Conservation (phyloP, 2,888 invertebrate species). For the Cephus pulcher region DNA sequence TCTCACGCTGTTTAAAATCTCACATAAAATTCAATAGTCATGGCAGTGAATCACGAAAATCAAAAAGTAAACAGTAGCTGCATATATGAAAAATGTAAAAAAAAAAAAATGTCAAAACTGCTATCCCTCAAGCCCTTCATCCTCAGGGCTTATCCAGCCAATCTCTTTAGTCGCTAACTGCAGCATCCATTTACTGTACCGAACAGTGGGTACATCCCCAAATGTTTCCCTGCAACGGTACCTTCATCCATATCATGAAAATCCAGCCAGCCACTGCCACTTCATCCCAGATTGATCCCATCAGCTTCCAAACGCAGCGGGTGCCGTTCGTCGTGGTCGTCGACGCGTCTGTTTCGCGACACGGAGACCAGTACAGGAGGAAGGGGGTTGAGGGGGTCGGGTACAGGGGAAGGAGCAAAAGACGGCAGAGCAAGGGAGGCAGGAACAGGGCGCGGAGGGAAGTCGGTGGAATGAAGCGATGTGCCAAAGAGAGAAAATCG, state of each 20-base stretch:
- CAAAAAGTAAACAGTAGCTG: neutral
- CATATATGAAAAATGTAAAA: neutral
- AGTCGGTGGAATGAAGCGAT: conserved; percentile 30
- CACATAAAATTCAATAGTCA: neutral
- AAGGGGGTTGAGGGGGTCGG: neutral
- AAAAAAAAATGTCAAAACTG: neutral
- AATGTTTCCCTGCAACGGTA: neutral
- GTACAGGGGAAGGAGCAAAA: neutral
- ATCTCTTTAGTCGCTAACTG: neutral
- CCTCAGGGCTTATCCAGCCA: neutral
- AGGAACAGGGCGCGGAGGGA: conserved; percentile 24
- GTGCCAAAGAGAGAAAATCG: conserved; percentile 20
- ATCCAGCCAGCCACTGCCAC: neutral
- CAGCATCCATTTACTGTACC: neutral
- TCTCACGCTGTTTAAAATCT: neutral
- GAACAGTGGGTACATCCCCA: neutral
- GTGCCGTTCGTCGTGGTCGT: conserved; percentile 22
- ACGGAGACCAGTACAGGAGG: neutral
- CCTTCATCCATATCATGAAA: neutral
- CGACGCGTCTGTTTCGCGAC: neutral
- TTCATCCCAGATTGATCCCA: conserved; percentile 1
- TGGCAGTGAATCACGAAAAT: neutral
- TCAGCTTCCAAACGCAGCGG: conserved; percentile 2
- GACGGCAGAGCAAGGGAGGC: conserved; percentile 10
- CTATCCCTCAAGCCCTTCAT: neutral